phyloP scores from a whole-genome alignment of 92 coral and sea anemone genomes.

The Zoanthus gigantus region DNA sequence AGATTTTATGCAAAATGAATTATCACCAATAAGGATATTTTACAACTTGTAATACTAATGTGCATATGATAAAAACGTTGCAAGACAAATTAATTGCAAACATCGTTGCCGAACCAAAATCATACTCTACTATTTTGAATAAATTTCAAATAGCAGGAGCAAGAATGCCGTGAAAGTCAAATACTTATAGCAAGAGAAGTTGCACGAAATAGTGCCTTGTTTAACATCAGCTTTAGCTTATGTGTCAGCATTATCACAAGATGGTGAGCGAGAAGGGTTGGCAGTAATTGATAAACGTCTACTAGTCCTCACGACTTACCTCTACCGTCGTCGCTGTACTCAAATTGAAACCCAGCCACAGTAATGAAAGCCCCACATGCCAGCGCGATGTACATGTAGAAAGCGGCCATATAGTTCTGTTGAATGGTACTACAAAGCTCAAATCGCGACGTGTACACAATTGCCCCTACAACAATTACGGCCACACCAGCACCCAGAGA shows the following conservation, averaged over 20 bases:
- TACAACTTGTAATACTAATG: too few relatives aligned
- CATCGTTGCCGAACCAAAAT: too few relatives aligned
- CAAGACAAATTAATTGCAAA: too few relatives aligned
- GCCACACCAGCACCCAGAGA: slow-evolving; percentile 63
- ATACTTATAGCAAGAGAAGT: too few relatives aligned
- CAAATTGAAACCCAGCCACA: slow-evolving; percentile 26
- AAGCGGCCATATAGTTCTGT: slow-evolving; percentile 36
- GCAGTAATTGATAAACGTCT: not conserved
- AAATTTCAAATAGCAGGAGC: too few relatives aligned
- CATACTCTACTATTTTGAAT: too few relatives aligned
- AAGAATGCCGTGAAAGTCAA: too few relatives aligned
- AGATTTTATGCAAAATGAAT: too few relatives aligned
- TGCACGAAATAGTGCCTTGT: not conserved
- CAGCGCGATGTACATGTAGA: slow-evolving; percentile 19
- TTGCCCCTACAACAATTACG: slow-evolving; percentile 52
- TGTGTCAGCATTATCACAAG: too few relatives aligned
- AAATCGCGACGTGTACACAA: slow-evolving; percentile 29
- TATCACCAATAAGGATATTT: too few relatives aligned
- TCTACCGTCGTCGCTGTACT: slow-evolving; percentile 1
- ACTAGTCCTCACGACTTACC: not conserved
- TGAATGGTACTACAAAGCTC: slow-evolving; percentile 35
- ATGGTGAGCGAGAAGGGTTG: not conserved
- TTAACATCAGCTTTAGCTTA: not conserved
- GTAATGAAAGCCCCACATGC: slow-evolving; percentile 34
- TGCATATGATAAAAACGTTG: too few relatives aligned